phyloP scores from a whole-genome alignment of 2,797 vertebrate species.

The Cyprinella venusta region DNA sequence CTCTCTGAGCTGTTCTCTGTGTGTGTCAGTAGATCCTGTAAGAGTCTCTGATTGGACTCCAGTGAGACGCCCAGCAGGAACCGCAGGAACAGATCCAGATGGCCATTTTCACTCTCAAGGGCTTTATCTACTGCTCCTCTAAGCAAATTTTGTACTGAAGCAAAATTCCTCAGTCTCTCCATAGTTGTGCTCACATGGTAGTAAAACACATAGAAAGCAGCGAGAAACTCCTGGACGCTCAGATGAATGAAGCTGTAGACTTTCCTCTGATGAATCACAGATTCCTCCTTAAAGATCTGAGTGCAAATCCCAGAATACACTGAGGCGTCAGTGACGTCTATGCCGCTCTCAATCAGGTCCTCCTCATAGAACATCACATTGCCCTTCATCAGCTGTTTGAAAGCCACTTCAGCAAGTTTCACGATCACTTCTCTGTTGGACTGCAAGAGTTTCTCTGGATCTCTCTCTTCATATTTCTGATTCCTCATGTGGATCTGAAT shows the following conservation, averaged over 20 bases:
- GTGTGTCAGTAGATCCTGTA: neutral
- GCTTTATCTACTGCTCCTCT: neutral
- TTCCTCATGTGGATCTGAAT: neutral
- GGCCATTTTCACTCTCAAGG: neutral
- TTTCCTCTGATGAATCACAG: neutral
- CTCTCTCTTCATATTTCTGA: neutral
- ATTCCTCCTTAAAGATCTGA: neutral
- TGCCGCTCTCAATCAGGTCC: neutral
- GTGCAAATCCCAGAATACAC: neutral
- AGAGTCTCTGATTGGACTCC: neutral
- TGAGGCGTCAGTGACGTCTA: neutral
- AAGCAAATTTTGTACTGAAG: neutral
- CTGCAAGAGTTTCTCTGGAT: neutral
- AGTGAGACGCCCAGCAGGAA: neutral
- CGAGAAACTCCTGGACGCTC: neutral
- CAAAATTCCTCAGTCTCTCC: neutral
- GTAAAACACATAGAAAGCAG: neutral
- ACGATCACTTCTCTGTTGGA: neutral
- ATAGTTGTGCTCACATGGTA: neutral
- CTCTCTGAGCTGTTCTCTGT: neutral
- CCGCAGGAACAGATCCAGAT: neutral
- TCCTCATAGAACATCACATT: neutral
- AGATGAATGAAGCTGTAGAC: neutral
- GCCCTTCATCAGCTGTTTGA: neutral
- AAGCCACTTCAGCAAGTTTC: conserved; percentile 1